Conservation (phyloP, 2,113 vertebrate species). For the Saiga tatarica region DNA sequence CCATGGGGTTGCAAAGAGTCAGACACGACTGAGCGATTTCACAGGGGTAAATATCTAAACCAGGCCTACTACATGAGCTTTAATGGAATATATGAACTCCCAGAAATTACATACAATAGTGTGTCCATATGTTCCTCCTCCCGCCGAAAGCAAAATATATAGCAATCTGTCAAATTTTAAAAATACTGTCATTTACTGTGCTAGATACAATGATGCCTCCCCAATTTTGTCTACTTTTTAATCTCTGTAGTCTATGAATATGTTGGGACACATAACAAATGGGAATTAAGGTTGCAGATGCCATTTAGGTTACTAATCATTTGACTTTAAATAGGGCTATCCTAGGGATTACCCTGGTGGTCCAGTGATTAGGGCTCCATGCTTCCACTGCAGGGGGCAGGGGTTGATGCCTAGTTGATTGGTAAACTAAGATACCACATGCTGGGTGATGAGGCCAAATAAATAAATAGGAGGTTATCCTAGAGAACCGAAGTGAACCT, state of each 20-base stretch:
- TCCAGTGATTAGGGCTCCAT: background rate
- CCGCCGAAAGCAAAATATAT: background rate
- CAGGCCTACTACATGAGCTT: background rate
- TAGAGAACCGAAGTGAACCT: background rate
- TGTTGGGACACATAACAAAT: background rate
- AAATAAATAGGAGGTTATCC: background rate
- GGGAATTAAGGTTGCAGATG: background rate
- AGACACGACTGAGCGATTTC: too few species aligned
- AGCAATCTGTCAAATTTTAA: background rate
- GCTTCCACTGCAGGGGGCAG: background rate
- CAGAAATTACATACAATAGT: background rate
- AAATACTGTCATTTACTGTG: background rate
- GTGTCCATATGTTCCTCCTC: accelerated
- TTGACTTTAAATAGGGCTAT: background rate
- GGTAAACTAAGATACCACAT: background rate
- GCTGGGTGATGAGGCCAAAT: background rate
- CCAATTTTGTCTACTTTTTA: too few species aligned
- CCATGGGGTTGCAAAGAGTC: too few species aligned
- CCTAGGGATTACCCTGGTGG: background rate
- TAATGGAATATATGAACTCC: accelerated
- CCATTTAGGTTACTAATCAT: background rate
- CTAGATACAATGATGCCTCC: background rate
- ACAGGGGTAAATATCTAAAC: background rate
- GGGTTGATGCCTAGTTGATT: background rate
- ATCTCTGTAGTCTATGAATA: background rate